Percentiles rank a stretch among this genome's conserved stretches.
Conservation (phyloP, 2,888 invertebrate genomes). For the Arge pagana region DNA sequence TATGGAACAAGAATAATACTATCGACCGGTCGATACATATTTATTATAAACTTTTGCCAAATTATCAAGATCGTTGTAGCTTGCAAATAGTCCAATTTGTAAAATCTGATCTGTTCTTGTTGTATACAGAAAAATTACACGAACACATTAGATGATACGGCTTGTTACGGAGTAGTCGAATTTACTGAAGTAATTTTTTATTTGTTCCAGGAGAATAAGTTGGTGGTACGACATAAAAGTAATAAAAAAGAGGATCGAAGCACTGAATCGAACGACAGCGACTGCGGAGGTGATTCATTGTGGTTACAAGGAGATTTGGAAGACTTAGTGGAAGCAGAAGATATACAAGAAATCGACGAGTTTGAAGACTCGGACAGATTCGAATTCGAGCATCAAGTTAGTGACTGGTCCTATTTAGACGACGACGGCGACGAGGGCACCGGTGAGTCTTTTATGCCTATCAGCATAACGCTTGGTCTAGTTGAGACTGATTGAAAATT, state of each 20-base stretch:
- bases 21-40: no score
- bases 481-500: no score
- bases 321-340: conserved; percentile 39
- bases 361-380: conserved; percentile 37
- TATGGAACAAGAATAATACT: no score
- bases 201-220: conserved; percentile 34
- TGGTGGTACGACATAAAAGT: conserved; percentile 28
- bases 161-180: no score
- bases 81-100: no score
- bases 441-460: conserved; percentile 25
- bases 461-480: no score
- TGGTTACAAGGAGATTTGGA: conserved; percentile 39
- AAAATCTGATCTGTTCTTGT: no score
- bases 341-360: conserved; percentile 37
- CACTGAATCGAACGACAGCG: conserved; percentile 25
- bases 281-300: conserved; percentile 35
- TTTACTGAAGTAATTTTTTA: no score
- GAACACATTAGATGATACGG: no score
- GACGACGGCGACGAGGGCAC: conserved; percentile 35
- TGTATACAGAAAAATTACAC: no score
- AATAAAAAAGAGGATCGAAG: conserved; percentile 24
- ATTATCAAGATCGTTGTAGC: no score
- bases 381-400: conserved; percentile 35
- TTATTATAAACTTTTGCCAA: no score
- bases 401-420: conserved; percentile 30